These are phyloP conservation scores for Balearica regulorum DNA, from an alignment of 2,797 vertebrate genomes.

Conservation along the genomic window DNA sequence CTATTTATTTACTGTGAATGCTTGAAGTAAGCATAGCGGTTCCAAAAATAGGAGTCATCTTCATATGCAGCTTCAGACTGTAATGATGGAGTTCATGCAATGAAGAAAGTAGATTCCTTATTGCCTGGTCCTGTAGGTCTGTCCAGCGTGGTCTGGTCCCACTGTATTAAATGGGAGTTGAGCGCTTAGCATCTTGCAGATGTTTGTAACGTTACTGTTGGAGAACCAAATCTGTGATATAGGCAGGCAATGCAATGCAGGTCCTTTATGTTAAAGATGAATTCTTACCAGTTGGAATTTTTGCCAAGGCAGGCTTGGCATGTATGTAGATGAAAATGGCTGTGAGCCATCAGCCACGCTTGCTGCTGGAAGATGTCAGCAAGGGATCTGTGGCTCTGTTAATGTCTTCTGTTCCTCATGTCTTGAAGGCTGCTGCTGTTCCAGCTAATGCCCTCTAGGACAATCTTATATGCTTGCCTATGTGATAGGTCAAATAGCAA, in stretches of 20 bases:
- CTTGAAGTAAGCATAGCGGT: slow-evolving; percentile 44
- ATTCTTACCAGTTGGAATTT: slow-evolving; percentile 59
- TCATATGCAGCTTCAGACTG: slow-evolving; percentile 41
- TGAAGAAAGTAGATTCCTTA: slow-evolving; percentile 49
- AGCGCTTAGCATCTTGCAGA: not conserved
- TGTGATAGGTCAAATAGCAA: slow-evolving; percentile 49
- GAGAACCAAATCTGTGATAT: slow-evolving; percentile 27
- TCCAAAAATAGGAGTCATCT: slow-evolving; percentile 34
- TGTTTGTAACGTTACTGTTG: not conserved
- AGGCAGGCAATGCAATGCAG: slow-evolving; percentile 60
- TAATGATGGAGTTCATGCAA: slow-evolving; percentile 12
- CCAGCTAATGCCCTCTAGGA: slow-evolving; percentile 35
- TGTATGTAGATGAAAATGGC: slow-evolving; percentile 58
- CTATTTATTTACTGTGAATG: slow-evolving; percentile 69
- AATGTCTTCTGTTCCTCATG: not conserved
- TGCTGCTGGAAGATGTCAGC: slow-evolving; percentile 51
- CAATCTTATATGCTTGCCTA: slow-evolving; percentile 37
- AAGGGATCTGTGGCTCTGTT: slow-evolving; percentile 38
- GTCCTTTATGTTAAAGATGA: slow-evolving; percentile 66
- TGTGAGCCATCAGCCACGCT: slow-evolving; percentile 47
- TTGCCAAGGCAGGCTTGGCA: slow-evolving; percentile 67
- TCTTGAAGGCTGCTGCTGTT: slow-evolving; percentile 52
- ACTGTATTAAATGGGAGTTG: not conserved
- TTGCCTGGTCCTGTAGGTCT: slow-evolving; percentile 55
- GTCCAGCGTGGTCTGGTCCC: slow-evolving; percentile 26